Evolutionary conservation across 2,888 invertebrate genomes (phyloP), one percentile per base, ranked within the genome.

Genomic region (Apantesis nais): DNA sequence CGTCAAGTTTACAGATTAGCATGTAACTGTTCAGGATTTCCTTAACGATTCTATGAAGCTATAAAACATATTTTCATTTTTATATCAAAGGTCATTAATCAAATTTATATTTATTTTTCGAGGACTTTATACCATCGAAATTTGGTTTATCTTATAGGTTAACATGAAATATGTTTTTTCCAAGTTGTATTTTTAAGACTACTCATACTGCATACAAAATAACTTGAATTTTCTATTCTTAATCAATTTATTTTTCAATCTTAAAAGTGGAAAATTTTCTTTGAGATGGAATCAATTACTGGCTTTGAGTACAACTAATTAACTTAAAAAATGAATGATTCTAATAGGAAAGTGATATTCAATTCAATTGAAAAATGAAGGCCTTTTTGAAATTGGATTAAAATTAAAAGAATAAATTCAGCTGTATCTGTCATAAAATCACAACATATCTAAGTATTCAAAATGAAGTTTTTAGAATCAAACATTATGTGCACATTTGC

Each of bases 11-110:
- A 61, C 68, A 73, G 34, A 78, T 77, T 78, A 81, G 75, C 77
- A 73, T 78, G 72, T 70, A 76, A 73, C 73, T 77, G 81, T 80
- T 74, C 78, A 82, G 80, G 83, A 86, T 84, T 85, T 87, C 87
- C 86, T 83, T 76, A 77, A 77, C 75, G 75, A 73, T 55, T 73
- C 65, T 66, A 41, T 64, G 67, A 74, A 62, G 65, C 69, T 71
- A 70, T 78, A 74, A 76, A 80, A 71, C 67, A 60, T 73, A 71
- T 34, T 55, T 37, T 62, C 25, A 39, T 37, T 62, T 25, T 58
- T 12, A 1, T 58, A 29, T 16, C 29, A 58, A 29, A 16, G 22
- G 8, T 58, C 14, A 16, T 58, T 16, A 58, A 29, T 1, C 12
- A 55, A 14, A 14, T 25, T 55, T 55, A 25, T 25, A 55, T 55